Conservation (phyloP, 2,888 invertebrate genomes). For the Parnassius smintheus region DNA sequence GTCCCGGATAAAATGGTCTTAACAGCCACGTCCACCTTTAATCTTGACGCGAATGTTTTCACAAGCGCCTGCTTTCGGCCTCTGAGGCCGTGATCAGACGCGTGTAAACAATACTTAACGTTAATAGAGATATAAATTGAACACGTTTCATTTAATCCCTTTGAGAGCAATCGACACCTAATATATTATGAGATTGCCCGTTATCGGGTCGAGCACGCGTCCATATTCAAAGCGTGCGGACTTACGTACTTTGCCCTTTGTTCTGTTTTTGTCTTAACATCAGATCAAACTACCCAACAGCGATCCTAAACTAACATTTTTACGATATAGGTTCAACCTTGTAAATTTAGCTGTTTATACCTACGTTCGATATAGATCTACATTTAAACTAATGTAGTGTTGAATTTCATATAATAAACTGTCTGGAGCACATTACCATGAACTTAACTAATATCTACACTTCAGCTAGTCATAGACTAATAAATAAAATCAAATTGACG, state of each 20-base stretch:
- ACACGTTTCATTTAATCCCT: conserved; percentile 72
- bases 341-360: conserved; percentile 36
- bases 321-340: conserved; percentile 33
- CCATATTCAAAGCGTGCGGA: conserved; percentile 40
- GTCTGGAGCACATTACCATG: conserved; percentile 56
- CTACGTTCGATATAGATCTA: conserved; percentile 26
- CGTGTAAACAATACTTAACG: conserved; percentile 74
- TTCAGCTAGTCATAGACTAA: conserved; percentile 53
- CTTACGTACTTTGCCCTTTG: conserved; percentile 51
- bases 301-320: conserved; percentile 54
- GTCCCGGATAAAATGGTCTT: conserved; percentile 48
- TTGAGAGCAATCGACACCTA: conserved; percentile 64
- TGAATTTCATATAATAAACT: conserved; percentile 54
- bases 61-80: conserved; percentile 67
- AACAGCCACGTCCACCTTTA: conserved; percentile 68
- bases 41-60: conserved; percentile 74
- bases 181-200: conserved; percentile 54
- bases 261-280: conserved; percentile 44
- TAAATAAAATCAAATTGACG: conserved; percentile 56
- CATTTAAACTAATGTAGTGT: conserved; percentile 40
- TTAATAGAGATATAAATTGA: conserved; percentile 80
- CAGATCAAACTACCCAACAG: conserved; percentile 44
- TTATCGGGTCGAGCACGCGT: conserved; percentile 58
- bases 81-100: conserved; percentile 64
- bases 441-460: conserved; percentile 37